Conservation (phyloP, 2,113 vertebrate genomes). For the Candoia aspera region DNA sequence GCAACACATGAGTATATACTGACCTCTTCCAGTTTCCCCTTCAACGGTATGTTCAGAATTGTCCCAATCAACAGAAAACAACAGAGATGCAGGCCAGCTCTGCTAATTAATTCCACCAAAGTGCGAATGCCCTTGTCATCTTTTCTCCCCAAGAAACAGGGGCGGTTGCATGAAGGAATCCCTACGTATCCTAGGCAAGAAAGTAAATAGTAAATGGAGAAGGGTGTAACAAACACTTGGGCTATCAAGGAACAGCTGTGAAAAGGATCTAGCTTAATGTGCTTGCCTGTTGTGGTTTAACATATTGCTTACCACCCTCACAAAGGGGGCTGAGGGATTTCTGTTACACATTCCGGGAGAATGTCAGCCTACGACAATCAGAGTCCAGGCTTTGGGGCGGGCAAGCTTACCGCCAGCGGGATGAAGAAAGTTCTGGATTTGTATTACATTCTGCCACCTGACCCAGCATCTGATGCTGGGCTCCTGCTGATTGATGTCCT, state of each 20-base stretch:
- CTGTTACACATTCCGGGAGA: slow-evolving; percentile 84
- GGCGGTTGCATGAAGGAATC: slow-evolving; percentile 76
- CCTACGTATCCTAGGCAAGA: slow-evolving; percentile 73
- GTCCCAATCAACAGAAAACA: background rate
- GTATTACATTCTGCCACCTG: slow-evolving; percentile 94
- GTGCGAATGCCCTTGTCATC: slow-evolving; percentile 27
- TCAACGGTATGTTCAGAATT: background rate
- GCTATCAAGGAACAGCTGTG: slow-evolving; percentile 82
- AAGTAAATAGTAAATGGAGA: slow-evolving; percentile 84
- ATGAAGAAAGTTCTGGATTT: slow-evolving; percentile 86
- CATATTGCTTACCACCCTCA: slow-evolving; percentile 88
- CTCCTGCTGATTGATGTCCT: slow-evolving; percentile 93
- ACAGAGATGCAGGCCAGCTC: background rate
- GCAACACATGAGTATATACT: too few species aligned
- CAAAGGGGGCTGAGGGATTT: slow-evolving; percentile 84
- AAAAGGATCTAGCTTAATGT: slow-evolving; percentile 83
- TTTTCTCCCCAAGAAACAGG: slow-evolving; percentile 64
- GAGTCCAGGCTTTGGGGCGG: slow-evolving; percentile 78
- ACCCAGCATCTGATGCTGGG: slow-evolving; percentile 89
- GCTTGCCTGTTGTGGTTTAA: slow-evolving; percentile 83
- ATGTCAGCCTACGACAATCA: slow-evolving; percentile 85
- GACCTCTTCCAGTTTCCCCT: too few species aligned
- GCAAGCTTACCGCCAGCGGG: slow-evolving; percentile 80
- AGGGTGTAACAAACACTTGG: slow-evolving; percentile 81
- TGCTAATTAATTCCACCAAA: slow-evolving; percentile 59